phyloP scores from a whole-genome alignment of 2,888 invertebrate genomes.

The Lathronympha strigana region DNA sequence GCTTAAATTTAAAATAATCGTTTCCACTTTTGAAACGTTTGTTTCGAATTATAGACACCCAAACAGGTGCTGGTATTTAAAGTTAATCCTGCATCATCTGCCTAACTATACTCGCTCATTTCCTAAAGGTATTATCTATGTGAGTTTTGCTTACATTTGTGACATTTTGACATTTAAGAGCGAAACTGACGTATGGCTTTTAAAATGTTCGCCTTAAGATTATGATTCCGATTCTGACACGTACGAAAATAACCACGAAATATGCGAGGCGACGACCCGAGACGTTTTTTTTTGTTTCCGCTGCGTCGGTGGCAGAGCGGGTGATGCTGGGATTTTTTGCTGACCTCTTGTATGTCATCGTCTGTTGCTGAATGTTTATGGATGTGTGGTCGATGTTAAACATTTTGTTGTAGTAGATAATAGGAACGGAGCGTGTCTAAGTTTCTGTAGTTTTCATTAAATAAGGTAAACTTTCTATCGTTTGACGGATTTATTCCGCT shows the following conservation, averaged over 20 bases:
- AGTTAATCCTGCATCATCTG: slow-evolving; percentile 71
- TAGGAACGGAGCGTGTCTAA: not conserved
- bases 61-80: slow-evolving; percentile 80
- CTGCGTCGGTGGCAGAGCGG: slow-evolving; percentile 28
- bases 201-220: slow-evolving; percentile 64
- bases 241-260: slow-evolving; percentile 64
- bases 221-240: slow-evolving; percentile 65
- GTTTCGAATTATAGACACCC: slow-evolving; percentile 57
- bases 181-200: slow-evolving; percentile 61
- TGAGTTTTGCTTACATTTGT: not conserved
- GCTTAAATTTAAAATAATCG: slow-evolving; percentile 59
- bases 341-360: slow-evolving; percentile 24
- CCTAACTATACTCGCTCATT: slow-evolving; percentile 62
- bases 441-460: too few species aligned
- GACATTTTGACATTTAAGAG: not conserved
- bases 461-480: too few species aligned
- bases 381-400: slow-evolving; percentile 25
- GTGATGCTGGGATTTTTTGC: slow-evolving; percentile 29
- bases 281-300: slow-evolving; percentile 52
- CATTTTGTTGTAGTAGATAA: not conserved
- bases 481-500: too few species aligned
- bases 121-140: not conserved
- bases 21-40: slow-evolving; percentile 68
- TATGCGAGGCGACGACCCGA: slow-evolving; percentile 64
- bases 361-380: not conserved